Evolutionary conservation across 37 sponge, comb jelly and placozoan species (phyloP), one percentile per base, ranked within the genome.

Genomic region (Cladorhizidae sp.): DNA sequence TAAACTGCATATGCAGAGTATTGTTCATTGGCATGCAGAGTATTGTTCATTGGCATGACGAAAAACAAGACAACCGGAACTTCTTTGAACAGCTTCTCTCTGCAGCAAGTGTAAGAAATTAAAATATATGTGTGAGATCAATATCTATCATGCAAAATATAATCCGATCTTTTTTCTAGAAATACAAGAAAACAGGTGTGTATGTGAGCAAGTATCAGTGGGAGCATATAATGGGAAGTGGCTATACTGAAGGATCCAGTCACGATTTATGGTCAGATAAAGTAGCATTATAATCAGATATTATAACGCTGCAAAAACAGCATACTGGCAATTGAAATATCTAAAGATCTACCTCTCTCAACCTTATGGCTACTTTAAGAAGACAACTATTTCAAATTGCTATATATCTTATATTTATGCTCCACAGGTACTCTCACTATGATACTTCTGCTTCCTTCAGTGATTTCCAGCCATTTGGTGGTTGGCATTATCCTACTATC

Each of bases 151-250:
- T n/a, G n/a, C n/a, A 32, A 55, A 54, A 3, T 67, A 14, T 31
- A 31, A 67, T 32, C 6, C 2, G 28, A 36, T 45, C 54, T 12
- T 54, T 36, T 74, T 5, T 76, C 23, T 58, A 95, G 95, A 65
- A n/a, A 20, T 42, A 85, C 31, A 91, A 88, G 78, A 57, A 49
- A 26, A 84, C 85, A 67, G 95, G 95, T 39, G 92, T 95, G 79
- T 95, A 95, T 64, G 76, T 92, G 45, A 90, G 92, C 77, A 67
- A 84, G 38, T 91, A 67, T 9, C 95, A 95, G 86, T 95, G 95
- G 95, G 57, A 72, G 52, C 17, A 51, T 17, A 95, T 95, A 2
- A 91, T 95, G 91, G 95, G 95, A 12, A 17, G 35, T 42, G 62
- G 67, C 32, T 91, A 87, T 69, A 85, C 83, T 35, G 92, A 87